These are phyloP conservation scores for Malachius bipustulatus DNA, from an alignment of 2,888 invertebrate species.

Conservation along the genomic window DNA sequence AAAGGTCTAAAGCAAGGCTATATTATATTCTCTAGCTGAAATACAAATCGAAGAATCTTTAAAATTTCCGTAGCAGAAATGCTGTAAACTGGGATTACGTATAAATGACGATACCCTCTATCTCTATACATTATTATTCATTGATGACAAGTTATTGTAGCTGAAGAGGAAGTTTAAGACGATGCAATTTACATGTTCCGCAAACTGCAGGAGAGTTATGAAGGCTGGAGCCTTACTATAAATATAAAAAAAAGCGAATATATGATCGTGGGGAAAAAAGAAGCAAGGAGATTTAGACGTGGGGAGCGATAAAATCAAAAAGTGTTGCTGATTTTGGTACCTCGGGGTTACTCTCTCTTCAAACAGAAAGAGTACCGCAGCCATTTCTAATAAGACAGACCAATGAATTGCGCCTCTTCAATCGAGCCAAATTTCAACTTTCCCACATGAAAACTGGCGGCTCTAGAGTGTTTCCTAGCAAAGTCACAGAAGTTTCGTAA, in stretches of 20 bases:
- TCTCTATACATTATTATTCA: not conserved
- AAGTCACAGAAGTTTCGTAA: too few relatives aligned
- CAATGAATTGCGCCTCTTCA: too few relatives aligned
- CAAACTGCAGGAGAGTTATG: slow-evolving; percentile 3
- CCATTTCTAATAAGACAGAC: slow-evolving; percentile 1
- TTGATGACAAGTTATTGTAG: too few relatives aligned
- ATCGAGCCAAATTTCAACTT: too few relatives aligned
- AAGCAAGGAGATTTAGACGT: not conserved
- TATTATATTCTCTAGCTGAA: not conserved
- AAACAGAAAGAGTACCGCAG: slow-evolving; percentile 2
- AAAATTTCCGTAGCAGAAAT: not conserved
- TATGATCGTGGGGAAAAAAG: not conserved
- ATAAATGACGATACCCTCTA: slow-evolving; percentile 1
- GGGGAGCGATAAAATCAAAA: slow-evolving; percentile 3
- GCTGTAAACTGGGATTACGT: not conserved
- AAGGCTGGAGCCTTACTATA: slow-evolving; percentile 3
- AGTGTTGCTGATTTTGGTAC: slow-evolving; percentile 2
- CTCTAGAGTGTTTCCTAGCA: too few relatives aligned
- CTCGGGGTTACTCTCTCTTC: slow-evolving; percentile 6
- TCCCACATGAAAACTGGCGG: too few relatives aligned
- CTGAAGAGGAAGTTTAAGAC: too few relatives aligned
- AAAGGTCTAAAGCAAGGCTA: slow-evolving; percentile 3
- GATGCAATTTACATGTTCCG: slow-evolving; percentile 3
- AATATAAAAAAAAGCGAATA: not conserved
- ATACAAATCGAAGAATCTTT: not conserved